Percentiles rank a stretch among this genome's conserved stretches.
Evolutionary conservation across 2,113 vertebrate species (phyloP).

Genomic region (Furnarius figulus): DNA sequence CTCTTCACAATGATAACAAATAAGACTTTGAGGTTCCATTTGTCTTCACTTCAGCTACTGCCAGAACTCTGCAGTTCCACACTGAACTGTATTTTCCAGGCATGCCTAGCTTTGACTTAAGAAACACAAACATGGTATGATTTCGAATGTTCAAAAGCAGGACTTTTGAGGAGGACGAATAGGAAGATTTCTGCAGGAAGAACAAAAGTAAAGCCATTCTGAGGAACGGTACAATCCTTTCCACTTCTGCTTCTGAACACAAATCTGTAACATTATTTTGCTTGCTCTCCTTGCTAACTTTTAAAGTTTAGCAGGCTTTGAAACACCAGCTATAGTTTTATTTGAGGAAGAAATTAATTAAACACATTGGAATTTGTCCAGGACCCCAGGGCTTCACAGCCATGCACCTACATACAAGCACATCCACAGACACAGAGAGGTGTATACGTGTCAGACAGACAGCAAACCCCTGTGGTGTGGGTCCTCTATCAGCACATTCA

Average conservation of each 20-base stretch:
- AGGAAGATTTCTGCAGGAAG: background rate
- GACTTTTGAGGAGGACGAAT: background rate
- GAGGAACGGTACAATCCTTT: background rate
- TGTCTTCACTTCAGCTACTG: background rate
- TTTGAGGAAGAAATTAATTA: constrained; percentile 41
- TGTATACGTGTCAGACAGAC: background rate
- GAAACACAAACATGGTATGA: background rate
- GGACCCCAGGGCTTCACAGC: background rate
- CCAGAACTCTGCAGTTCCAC: background rate
- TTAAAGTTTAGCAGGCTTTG: background rate
- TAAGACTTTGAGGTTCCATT: background rate
- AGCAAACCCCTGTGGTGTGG: background rate
- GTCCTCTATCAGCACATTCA: background rate
- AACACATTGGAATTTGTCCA: background rate
- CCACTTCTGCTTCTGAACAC: background rate
- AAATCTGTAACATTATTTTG: background rate
- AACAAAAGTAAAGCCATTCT: background rate
- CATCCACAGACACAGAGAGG: background rate
- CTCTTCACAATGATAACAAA: background rate
- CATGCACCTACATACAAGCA: background rate
- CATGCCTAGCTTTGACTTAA: background rate
- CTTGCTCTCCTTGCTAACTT: background rate
- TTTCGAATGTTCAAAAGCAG: background rate
- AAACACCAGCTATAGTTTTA: constrained; percentile 10
- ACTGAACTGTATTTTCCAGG: background rate